These are phyloP conservation scores for Porphyrio hochstetteri DNA, from an alignment of 2,113 vertebrate species.

Conservation along the genomic window DNA sequence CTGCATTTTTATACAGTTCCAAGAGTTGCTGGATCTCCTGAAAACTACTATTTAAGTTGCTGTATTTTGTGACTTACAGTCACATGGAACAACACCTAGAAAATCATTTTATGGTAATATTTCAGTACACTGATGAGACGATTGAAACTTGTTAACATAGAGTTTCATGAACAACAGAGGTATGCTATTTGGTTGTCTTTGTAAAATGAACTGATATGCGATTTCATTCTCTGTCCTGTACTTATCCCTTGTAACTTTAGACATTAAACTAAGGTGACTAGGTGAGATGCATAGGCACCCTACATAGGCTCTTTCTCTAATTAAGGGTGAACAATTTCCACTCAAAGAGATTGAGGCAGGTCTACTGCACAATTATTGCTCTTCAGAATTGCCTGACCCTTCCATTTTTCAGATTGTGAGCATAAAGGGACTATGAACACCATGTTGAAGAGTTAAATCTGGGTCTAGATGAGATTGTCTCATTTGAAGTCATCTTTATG, in stretches of 20 bases:
- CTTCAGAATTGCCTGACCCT: neutral
- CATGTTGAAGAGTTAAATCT: neutral
- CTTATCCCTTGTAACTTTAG: neutral
- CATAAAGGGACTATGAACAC: neutral
- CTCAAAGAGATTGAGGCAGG: neutral
- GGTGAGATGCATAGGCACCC: neutral
- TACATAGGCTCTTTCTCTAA: neutral
- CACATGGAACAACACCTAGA: neutral
- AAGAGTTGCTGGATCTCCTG: neutral
- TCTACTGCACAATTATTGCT: neutral
- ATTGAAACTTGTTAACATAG: neutral
- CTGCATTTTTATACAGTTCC: neutral
- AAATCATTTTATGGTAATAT: neutral
- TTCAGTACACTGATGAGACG: neutral
- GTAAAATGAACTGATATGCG: neutral
- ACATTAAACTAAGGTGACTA: neutral
- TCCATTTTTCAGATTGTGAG: neutral
- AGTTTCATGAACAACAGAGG: neutral
- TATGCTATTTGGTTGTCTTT: neutral
- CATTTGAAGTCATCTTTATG: neutral
- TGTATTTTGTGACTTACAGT: neutral
- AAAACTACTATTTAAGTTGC: neutral
- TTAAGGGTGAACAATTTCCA: neutral
- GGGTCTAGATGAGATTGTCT: neutral
- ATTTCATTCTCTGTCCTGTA: neutral